A percentile compares a stretch with the other conserved stretches of the same genome.
Conservation (phyloP, 2,113 vertebrate species). For the Colius striatus region DNA sequence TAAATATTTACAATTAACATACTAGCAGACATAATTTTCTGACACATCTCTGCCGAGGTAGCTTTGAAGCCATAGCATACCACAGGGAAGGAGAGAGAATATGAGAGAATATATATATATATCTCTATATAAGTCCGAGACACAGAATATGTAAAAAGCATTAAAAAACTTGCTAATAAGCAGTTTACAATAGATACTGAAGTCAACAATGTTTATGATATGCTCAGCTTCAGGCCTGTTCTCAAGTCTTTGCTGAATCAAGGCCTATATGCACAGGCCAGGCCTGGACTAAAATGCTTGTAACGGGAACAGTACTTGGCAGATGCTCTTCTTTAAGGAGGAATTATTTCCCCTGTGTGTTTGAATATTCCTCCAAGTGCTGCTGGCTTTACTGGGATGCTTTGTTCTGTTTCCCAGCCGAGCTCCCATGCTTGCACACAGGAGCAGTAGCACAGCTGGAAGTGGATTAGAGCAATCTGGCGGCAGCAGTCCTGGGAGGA, state of each 20-base stretch:
- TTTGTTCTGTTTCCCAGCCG: slow-evolving; percentile 64
- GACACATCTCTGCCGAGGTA: neutral
- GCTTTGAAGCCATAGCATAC: neutral
- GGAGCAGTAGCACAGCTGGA: slow-evolving; percentile 65
- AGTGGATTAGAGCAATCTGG: slow-evolving; percentile 64
- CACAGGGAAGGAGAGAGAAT: neutral
- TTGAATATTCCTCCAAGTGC: slow-evolving; percentile 66
- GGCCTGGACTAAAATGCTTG: neutral
- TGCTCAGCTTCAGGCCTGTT: neutral
- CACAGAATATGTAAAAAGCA: neutral
- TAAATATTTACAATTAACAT: neutral
- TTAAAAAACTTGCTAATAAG: neutral
- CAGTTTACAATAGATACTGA: neutral
- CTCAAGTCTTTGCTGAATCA: slow-evolving; percentile 1
- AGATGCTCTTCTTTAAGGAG: neutral
- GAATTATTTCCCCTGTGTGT: slow-evolving; percentile 59
- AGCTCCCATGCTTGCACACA: slow-evolving; percentile 29
- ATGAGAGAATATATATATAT: neutral
- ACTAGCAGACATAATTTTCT: neutral
- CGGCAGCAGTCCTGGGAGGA: slow-evolving; percentile 48
- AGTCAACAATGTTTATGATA: neutral
- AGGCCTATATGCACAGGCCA: neutral
- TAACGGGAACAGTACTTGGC: slow-evolving; percentile 26
- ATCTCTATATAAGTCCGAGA: neutral
- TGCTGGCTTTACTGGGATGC: slow-evolving; percentile 54